A percentile compares a stretch with the other conserved stretches of the same genome.
These are phyloP conservation scores for Exephanes ischioxanthus DNA, from an alignment of 2,888 invertebrate species.

Conservation along the genomic window DNA sequence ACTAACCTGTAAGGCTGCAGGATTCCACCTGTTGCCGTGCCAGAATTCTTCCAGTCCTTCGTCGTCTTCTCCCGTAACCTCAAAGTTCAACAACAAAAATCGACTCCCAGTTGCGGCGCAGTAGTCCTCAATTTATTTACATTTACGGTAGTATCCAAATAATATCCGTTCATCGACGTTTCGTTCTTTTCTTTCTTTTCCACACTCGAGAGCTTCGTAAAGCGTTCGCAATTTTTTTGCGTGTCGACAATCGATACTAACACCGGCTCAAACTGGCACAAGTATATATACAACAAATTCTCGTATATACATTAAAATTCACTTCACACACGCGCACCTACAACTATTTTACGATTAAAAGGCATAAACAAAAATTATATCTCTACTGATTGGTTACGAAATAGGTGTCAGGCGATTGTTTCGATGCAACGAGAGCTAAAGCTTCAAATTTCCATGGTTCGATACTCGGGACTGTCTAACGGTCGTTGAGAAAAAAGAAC, in stretches of 20 bases:
- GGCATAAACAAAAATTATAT: neutral
- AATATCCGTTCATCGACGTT: slow-evolving; percentile 41
- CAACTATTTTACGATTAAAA: neutral
- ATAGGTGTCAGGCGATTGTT: neutral
- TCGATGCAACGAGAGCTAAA: neutral
- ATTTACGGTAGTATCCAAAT: slow-evolving; percentile 38
- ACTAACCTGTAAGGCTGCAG: slow-evolving; percentile 77
- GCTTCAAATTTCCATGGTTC: neutral
- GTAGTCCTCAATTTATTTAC: slow-evolving; percentile 10
- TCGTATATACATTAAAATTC: slow-evolving; percentile 32
- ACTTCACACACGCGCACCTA: slow-evolving; percentile 62
- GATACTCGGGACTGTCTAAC: neutral
- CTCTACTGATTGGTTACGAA: neutral
- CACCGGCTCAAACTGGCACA: slow-evolving; percentile 58
- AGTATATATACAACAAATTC: slow-evolving; percentile 9
- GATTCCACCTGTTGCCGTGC: slow-evolving; percentile 82
- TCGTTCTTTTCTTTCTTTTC: slow-evolving; percentile 13
- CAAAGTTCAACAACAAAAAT: slow-evolving; percentile 36
- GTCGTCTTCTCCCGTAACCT: slow-evolving; percentile 18
- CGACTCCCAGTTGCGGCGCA: slow-evolving; percentile 7
- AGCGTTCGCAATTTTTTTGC: slow-evolving; percentile 33
- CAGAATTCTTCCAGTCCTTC: slow-evolving; percentile 28
- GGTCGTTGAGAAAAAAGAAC: neutral
- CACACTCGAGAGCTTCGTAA: neutral
- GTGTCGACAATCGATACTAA: slow-evolving; percentile 45